Evolutionary conservation across 1,140 invertebrate genomes (phyloP).

Genomic region (Rhyacophila brunnea): DNA sequence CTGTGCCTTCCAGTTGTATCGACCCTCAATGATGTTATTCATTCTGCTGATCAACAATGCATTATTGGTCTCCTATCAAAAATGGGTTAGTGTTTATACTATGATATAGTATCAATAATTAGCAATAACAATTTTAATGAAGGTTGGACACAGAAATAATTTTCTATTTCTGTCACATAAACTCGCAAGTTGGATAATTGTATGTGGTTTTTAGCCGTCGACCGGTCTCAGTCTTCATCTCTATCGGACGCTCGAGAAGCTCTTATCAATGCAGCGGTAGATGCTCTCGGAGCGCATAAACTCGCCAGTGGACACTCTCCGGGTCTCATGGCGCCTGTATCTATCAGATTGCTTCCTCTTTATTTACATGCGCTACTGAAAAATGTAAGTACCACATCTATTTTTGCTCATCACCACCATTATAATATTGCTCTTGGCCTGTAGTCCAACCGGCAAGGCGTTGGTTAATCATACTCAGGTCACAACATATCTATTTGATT

Average conservation of each 20-base stretch:
- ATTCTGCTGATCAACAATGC: slow-evolving; percentile 93
- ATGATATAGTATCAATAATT: too few species aligned
- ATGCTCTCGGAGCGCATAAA: slow-evolving; percentile 84
- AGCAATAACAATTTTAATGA: too few species aligned
- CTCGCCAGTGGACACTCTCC: slow-evolving; percentile 57
- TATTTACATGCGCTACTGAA: slow-evolving; percentile 91
- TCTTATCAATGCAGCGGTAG: slow-evolving; percentile 91
- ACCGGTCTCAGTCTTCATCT: slow-evolving; percentile 81
- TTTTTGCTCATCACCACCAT: too few species aligned
- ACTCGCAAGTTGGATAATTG: too few species aligned
- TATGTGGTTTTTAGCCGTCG: too few species aligned
- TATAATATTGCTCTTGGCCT: too few species aligned
- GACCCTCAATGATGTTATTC: slow-evolving; percentile 82
- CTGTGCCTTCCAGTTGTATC: slow-evolving; percentile 88
- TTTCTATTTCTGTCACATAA: too few species aligned
- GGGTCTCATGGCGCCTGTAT: slow-evolving; percentile 71
- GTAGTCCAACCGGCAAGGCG: too few species aligned
- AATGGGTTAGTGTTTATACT: slow-evolving; percentile 79
- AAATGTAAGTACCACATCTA: slow-evolving; percentile 63
- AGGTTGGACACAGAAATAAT: too few species aligned
- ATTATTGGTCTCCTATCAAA: slow-evolving; percentile 90
- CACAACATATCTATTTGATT: too few species aligned
- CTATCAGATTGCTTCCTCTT: slow-evolving; percentile 80
- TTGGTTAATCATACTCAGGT: too few species aligned
- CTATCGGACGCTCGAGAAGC: slow-evolving; percentile 93